These are phyloP conservation scores for Elgonia sp. DNA, from an alignment of 2,888 invertebrate genomes.

Conservation along the genomic window DNA sequence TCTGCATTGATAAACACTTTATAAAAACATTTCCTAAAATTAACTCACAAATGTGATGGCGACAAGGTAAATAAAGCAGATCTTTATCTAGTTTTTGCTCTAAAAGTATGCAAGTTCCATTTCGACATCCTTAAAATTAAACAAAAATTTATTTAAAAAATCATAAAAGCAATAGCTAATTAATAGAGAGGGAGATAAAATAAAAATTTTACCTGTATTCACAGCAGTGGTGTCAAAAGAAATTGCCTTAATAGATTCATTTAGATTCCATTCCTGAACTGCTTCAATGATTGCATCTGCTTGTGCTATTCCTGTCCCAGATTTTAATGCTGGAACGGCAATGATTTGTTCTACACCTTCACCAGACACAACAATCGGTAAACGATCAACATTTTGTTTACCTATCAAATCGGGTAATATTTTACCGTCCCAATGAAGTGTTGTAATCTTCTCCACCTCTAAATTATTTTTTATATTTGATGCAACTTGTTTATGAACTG, in stretches of 20 bases:
- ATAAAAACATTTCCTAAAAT: conserved; percentile 77
- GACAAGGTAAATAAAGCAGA: too few species aligned
- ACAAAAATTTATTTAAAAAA: background rate
- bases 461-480: conserved; percentile 1
- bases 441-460: background rate
- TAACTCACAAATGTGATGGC: conserved; percentile 79
- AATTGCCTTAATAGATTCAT: conserved; percentile 12
- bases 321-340: conserved; percentile 65
- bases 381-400: conserved; percentile 58
- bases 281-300: conserved; percentile 55
- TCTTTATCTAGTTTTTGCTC: conserved; percentile 78
- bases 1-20: conserved; percentile 61
- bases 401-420: conserved; percentile 60
- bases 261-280: conserved; percentile 38
- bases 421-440: conserved; percentile 66
- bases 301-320: conserved; percentile 65
- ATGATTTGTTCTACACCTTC: conserved; percentile 63
- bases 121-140: conserved; percentile 48
- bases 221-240: conserved; percentile 31
- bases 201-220: conserved; percentile 33
- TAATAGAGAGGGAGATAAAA: too few species aligned
- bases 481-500: background rate
- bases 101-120: conserved; percentile 71
- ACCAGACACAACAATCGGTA: conserved; percentile 62
- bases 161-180: conserved; percentile 6